Percentiles rank a stretch among this genome's conserved stretches.
phyloP scores from a whole-genome alignment of 2,888 invertebrate genomes.

The Drosophila tanythrix region DNA sequence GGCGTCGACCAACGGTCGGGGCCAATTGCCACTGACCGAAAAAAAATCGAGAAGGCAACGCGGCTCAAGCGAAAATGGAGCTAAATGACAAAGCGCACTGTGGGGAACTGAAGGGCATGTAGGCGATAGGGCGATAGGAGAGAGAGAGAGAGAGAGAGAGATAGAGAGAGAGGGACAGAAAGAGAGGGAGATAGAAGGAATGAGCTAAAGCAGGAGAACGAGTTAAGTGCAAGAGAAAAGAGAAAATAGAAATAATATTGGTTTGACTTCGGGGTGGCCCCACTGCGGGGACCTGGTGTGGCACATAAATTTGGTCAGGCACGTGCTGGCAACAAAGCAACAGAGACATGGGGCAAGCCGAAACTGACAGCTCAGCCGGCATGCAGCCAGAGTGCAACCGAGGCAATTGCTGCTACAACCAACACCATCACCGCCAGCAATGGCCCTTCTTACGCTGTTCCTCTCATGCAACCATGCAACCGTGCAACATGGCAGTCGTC shows the following conservation, averaged over 20 bases:
- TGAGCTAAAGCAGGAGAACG: background rate
- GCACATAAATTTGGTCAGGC: conserved; percentile 60
- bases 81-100: conserved; percentile 59
- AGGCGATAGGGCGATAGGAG: background rate
- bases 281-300: conserved; percentile 20
- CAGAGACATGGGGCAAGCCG: conserved; percentile 49
- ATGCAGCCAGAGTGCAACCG: conserved; percentile 25
- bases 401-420: background rate
- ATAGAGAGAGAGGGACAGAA: background rate
- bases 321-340: conserved; percentile 50
- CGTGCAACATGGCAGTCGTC: conserved; percentile 29
- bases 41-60: conserved; percentile 53
- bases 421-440: background rate
- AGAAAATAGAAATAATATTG: conserved; percentile 62
- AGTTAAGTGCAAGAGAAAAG: conserved; percentile 1
- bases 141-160: conserved; percentile 1
- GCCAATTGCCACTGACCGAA: conserved; percentile 72
- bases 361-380: conserved; percentile 40
- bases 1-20: conserved; percentile 40
- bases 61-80: conserved; percentile 34
- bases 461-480: conserved; percentile 1
- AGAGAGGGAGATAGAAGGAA: background rate
- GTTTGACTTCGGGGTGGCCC: conserved; percentile 57
- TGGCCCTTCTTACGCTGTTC: background rate
- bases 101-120: conserved; percentile 9